Evolutionary conservation across 2,888 invertebrate genomes (phyloP).

Genomic region (Papilio demoleus): DNA sequence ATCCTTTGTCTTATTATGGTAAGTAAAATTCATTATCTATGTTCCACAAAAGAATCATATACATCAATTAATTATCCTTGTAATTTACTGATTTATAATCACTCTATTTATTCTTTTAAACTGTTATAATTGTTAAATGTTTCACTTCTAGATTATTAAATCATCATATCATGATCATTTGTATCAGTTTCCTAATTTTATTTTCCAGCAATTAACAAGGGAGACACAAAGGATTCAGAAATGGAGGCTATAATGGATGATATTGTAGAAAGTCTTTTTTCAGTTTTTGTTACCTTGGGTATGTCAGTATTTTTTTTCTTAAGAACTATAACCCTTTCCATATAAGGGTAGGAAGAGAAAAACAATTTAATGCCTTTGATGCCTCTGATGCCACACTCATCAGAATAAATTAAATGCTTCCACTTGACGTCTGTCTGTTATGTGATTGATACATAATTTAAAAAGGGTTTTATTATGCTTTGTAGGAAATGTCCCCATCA

Average conservation of each 20-base stretch:
- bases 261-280: constrained; percentile 98
- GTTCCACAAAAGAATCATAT: neutral
- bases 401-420: no score
- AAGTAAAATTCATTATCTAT: constrained; percentile 48
- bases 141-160: no score
- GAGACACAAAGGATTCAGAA: constrained; percentile 96
- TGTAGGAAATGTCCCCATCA: constrained; percentile 92
- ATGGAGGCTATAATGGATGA: constrained; percentile 97
- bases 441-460: no score
- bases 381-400: no score
- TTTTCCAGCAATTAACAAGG: constrained; percentile 93
- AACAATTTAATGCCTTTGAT: no score
- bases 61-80: no score
- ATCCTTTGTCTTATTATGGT: constrained; percentile 96
- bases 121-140: no score
- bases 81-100: no score
- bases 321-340: neutral
- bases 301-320: constrained; percentile 59
- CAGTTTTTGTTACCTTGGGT: constrained; percentile 98
- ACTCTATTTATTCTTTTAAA: no score
- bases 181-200: neutral
- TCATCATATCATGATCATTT: no score
- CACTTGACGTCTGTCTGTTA: no score
- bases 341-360: no score
- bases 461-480: constrained; percentile 37